Percentiles rank a stretch among this genome's conserved stretches.
These are phyloP conservation scores for Nomada lathburiana DNA, from an alignment of 2,888 invertebrate genomes.

Conservation along the genomic window DNA sequence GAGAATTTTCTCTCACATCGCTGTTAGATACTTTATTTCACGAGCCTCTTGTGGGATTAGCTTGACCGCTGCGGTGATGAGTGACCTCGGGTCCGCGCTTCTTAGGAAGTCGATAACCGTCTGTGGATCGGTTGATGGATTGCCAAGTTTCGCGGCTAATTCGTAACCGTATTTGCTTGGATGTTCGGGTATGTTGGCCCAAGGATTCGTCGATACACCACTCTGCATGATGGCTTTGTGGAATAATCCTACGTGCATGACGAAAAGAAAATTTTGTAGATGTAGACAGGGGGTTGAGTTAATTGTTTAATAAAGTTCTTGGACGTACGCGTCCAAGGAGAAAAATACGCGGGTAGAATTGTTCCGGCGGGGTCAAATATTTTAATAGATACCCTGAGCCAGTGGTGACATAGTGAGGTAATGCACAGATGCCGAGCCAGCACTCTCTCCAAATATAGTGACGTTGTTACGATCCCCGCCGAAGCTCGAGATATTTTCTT, in stretches of 20 bases:
- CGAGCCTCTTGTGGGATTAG: conserved; percentile 15
- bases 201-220: conserved; percentile 68
- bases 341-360: too few species aligned
- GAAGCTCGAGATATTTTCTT: conserved; percentile 70
- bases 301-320: too few species aligned
- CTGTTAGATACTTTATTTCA: not conserved
- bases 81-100: conserved; percentile 64
- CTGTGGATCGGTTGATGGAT: conserved; percentile 68
- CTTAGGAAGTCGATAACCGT: conserved; percentile 74
- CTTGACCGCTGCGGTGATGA: conserved; percentile 63
- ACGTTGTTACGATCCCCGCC: conserved; percentile 74
- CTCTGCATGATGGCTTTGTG: conserved; percentile 80
- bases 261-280: not conserved
- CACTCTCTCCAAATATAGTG: conserved; percentile 76
- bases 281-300: too few species aligned
- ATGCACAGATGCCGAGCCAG: conserved; percentile 72
- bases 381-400: conserved; percentile 48
- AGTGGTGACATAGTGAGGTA: conserved; percentile 70
- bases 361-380: not conserved
- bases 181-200: conserved; percentile 3
- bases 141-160: conserved; percentile 71
- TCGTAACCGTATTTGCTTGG: conserved; percentile 58
- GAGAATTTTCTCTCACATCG: not conserved
- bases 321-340: too few species aligned
- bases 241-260: conserved; percentile 73